Conservation (phyloP, 1,140 invertebrate species). For the Papilio glaucus region DNA sequence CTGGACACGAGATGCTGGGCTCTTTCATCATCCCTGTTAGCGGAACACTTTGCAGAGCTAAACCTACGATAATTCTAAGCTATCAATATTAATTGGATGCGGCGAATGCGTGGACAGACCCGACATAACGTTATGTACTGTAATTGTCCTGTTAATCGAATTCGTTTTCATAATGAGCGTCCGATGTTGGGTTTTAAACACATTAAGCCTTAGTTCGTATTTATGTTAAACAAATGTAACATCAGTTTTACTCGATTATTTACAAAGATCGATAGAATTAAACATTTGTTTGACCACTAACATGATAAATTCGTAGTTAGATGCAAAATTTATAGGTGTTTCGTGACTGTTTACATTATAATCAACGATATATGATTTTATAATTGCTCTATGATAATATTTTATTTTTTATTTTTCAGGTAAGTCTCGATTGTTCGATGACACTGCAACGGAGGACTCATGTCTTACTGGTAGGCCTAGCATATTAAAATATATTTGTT, state of each 20-base stretch:
- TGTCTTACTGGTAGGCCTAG: constrained; percentile 77
- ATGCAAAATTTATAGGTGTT: no score
- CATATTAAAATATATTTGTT: constrained; percentile 28
- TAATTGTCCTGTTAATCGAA: constrained; percentile 17
- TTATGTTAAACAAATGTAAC: constrained; percentile 3
- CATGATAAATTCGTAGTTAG: no score
- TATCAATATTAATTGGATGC: constrained; percentile 17
- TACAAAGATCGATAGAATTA: background rate
- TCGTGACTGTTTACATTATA: no score
- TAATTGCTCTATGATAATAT: constrained; percentile 3
- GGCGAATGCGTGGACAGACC: background rate
- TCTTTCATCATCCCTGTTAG: constrained; percentile 16
- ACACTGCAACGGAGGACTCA: constrained; percentile 78
- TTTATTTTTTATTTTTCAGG: constrained; percentile 58
- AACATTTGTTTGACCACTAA: no score
- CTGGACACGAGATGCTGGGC: constrained; percentile 1
- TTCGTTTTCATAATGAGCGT: constrained; percentile 16
- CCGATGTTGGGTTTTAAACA: constrained; percentile 1
- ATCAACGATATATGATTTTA: no score
- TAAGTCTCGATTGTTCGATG: constrained; percentile 79
- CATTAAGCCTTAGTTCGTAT: background rate
- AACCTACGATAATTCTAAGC: constrained; percentile 6
- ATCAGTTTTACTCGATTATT: background rate
- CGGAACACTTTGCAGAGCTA: constrained; percentile 4
- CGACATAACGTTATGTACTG: background rate